These are phyloP conservation scores for Ctenochaetus hawaiiensis DNA, from an alignment of 2,797 vertebrate genomes.

Conservation along the genomic window DNA sequence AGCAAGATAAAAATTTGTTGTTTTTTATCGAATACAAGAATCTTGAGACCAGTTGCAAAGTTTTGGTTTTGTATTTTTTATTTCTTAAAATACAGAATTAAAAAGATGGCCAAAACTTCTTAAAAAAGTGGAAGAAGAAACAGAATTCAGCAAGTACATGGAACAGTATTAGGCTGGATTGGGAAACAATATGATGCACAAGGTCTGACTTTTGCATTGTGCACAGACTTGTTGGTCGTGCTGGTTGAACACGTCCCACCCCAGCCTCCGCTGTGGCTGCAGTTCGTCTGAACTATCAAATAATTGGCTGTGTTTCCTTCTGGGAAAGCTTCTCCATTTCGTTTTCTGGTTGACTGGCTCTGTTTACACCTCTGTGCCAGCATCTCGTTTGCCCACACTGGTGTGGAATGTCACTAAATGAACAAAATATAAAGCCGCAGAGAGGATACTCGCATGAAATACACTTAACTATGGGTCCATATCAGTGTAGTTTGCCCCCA, in stretches of 20 bases:
- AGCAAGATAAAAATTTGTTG: slow-evolving; percentile 39
- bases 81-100: slow-evolving; percentile 30
- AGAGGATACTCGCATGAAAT: slow-evolving; percentile 35
- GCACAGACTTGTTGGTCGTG: slow-evolving; percentile 55
- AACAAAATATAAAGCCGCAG: slow-evolving; percentile 29
- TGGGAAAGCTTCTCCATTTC: slow-evolving; percentile 65
- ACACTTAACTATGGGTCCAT: neutral
- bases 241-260: slow-evolving; percentile 59
- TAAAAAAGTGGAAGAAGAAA: slow-evolving; percentile 9
- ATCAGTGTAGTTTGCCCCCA: neutral
- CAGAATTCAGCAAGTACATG: slow-evolving; percentile 16
- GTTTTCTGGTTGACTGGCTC: slow-evolving; percentile 69
- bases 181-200: slow-evolving; percentile 15
- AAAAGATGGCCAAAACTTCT: slow-evolving; percentile 1
- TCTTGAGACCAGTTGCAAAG: slow-evolving; percentile 25
- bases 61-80: neutral
- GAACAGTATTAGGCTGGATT: slow-evolving; percentile 9
- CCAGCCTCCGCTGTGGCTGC: slow-evolving; percentile 38
- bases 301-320: slow-evolving; percentile 67
- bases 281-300: slow-evolving; percentile 65
- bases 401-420: slow-evolving; percentile 50
- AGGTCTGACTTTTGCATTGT: slow-evolving; percentile 36
- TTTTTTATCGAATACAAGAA: slow-evolving; percentile 30
- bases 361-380: slow-evolving; percentile 64
- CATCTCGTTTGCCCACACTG: slow-evolving; percentile 53